Percentiles rank a stretch among this genome's conserved stretches.
These are phyloP conservation scores for Okamejei kenojei DNA, from an alignment of 2,797 vertebrate genomes.

Conservation along the genomic window DNA sequence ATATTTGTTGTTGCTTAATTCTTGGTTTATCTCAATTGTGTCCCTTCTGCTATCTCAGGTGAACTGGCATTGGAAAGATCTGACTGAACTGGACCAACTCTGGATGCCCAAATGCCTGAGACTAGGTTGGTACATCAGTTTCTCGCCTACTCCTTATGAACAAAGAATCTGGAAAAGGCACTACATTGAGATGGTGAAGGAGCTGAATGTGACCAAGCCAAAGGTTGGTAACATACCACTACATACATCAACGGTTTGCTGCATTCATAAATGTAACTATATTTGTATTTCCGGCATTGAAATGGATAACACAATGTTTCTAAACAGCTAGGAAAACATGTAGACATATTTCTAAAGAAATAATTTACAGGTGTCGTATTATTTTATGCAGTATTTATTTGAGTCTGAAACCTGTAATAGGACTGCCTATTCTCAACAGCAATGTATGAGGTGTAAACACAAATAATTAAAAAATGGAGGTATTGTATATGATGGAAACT, in stretches of 20 bases:
- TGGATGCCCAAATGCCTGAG: slow-evolving; percentile 89
- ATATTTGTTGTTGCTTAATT: slow-evolving; percentile 10
- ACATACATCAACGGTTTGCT: neutral
- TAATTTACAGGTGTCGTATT: neutral
- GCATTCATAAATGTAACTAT: neutral
- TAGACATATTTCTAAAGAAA: neutral
- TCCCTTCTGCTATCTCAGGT: slow-evolving; percentile 58
- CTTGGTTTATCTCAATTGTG: neutral
- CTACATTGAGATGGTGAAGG: slow-evolving; percentile 72
- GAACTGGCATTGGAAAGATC: slow-evolving; percentile 82
- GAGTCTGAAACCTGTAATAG: neutral
- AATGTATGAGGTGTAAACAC: neutral
- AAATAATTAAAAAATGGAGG: neutral
- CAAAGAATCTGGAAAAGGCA: slow-evolving; percentile 80
- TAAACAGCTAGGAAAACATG: neutral
- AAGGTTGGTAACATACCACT: slow-evolving; percentile 59
- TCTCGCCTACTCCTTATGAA: slow-evolving; percentile 69
- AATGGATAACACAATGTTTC: neutral
- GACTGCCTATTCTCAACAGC: neutral
- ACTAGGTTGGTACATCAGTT: slow-evolving; percentile 73
- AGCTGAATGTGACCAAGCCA: slow-evolving; percentile 57
- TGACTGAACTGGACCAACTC: slow-evolving; percentile 82
- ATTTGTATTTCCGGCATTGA: neutral
- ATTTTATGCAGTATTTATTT: neutral
- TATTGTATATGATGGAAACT: neutral